These are phyloP conservation scores for Cynaeus angustus DNA, from an alignment of 2,888 invertebrate species.

Conservation along the genomic window DNA sequence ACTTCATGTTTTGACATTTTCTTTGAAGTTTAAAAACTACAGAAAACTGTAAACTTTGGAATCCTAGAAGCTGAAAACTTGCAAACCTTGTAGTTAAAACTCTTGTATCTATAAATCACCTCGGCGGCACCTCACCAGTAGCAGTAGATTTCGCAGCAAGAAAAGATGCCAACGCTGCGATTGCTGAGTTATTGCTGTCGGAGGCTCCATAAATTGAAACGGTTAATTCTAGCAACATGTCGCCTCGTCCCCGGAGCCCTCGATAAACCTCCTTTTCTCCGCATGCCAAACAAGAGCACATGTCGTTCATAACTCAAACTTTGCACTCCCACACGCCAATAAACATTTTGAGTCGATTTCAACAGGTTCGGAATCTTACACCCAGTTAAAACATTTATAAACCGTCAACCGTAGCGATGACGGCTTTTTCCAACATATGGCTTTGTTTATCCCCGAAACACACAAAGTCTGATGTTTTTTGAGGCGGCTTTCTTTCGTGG, in stretches of 20 bases:
- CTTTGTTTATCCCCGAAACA: constrained; percentile 47
- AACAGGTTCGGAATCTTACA: constrained; percentile 47
- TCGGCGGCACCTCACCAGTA: constrained; percentile 7
- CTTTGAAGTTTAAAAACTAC: too few species aligned
- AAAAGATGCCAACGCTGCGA: constrained; percentile 11
- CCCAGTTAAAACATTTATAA: constrained; percentile 49
- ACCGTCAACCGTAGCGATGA: constrained; percentile 45
- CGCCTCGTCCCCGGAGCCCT: constrained; percentile 12
- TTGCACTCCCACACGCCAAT: constrained; percentile 48
- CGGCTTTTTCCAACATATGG: constrained; percentile 50
- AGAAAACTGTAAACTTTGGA: too few species aligned
- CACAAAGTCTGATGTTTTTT: constrained; percentile 49
- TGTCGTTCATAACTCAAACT: constrained; percentile 39
- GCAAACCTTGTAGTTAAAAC: not conserved
- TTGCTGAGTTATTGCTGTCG: constrained; percentile 13
- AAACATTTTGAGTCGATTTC: constrained; percentile 45
- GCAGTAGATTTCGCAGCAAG: constrained; percentile 6
- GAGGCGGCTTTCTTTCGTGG: constrained; percentile 5
- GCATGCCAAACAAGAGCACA: constrained; percentile 29
- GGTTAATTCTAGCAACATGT: constrained; percentile 23
- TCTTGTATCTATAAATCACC: constrained; percentile 5
- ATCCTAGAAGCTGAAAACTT: not conserved
- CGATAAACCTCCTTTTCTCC: not conserved
- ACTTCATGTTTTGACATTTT: too few species aligned
- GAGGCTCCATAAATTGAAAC: constrained; percentile 21